Conservation (phyloP, 2,113 vertebrate genomes). For the Terrapene triunguis region DNA sequence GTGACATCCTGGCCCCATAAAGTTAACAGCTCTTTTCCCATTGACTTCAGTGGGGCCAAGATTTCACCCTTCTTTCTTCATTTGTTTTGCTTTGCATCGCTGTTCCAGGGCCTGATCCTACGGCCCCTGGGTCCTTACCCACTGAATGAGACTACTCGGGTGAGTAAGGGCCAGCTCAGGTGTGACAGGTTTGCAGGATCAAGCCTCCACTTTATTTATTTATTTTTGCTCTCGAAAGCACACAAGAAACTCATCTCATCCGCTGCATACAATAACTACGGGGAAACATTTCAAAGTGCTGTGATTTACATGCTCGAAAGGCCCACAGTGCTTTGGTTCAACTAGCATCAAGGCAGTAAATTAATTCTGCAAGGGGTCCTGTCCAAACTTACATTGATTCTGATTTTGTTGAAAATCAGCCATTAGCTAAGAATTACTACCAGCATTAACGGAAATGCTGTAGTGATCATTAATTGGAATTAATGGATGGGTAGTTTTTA, state of each 20-base stretch:
- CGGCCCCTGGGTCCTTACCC: fast-evolving
- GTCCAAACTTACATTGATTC: slow-evolving; percentile 79
- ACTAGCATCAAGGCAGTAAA: slow-evolving; percentile 44
- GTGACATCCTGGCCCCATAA: not conserved
- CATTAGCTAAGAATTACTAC: slow-evolving; percentile 82
- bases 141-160: fast-evolving
- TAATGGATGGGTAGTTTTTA: slow-evolving; percentile 84
- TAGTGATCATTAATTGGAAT: slow-evolving; percentile 83
- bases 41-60: not conserved
- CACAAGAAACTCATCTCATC: not conserved
- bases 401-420: slow-evolving; percentile 79
- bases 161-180: not conserved
- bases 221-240: not conserved
- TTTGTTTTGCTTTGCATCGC: not conserved
- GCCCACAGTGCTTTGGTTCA: slow-evolving; percentile 47
- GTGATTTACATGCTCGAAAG: slow-evolving; percentile 55
- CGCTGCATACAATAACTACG: not conserved
- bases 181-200: fast-evolving
- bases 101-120: not conserved
- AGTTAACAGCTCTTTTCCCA: not conserved
- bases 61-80: not conserved
- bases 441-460: slow-evolving; percentile 77
- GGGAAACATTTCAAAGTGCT: slow-evolving; percentile 31
- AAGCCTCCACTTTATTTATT: not conserved
- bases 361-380: slow-evolving; percentile 74